Evolutionary conservation across 2,797 vertebrate species (phyloP).

Genomic region (Leptoclinus maculatus): DNA sequence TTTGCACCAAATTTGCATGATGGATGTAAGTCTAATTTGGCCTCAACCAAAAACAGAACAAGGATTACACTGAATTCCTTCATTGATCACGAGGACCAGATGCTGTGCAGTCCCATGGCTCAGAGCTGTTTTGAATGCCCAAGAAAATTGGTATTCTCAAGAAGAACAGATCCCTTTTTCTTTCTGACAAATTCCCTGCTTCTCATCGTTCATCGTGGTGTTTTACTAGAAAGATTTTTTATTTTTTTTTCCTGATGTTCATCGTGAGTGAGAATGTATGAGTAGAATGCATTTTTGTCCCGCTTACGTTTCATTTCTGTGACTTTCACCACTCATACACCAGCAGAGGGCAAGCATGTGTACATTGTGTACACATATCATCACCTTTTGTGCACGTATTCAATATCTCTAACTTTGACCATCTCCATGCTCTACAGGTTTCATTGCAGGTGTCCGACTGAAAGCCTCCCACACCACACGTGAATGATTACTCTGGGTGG

Average conservation of each 20-base stretch:
- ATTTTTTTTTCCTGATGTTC: neutral
- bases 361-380: neutral
- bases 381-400: neutral
- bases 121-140: neutral
- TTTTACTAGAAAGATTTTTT: neutral
- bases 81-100: neutral
- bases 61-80: neutral
- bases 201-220: neutral
- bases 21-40: neutral
- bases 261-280: neutral
- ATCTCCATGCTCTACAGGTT: neutral
- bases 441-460: neutral
- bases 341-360: slow-evolving; percentile 1
- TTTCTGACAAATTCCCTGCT: neutral
- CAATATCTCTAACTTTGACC: slow-evolving; percentile 3
- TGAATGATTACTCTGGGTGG: neutral
- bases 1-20: slow-evolving; percentile 4
- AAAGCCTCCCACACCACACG: neutral
- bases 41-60: slow-evolving; percentile 8
- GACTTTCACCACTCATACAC: neutral
- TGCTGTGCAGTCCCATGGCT: neutral
- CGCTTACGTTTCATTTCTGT: neutral
- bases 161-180: neutral
- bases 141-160: neutral
- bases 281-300: neutral